Base-by-base conservation (phyloP, 53 echinoderm and acorn worm species). In the Temnopleurus reevesii region DNA sequence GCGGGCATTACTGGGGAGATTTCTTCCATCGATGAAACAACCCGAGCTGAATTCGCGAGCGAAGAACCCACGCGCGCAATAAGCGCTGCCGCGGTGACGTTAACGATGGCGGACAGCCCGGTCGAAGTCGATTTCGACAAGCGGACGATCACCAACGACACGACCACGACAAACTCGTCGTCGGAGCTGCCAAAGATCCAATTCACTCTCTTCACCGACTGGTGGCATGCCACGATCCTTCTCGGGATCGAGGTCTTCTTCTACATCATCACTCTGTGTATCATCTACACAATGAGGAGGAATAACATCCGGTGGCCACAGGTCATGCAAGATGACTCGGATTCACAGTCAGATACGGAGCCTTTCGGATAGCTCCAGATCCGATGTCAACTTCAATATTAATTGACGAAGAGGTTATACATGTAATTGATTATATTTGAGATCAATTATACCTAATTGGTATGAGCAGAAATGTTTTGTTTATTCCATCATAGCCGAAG, bases 221-320 rank as follows among this genome's bases (percentile, higher is more conserved):
- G 86, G 86, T 86, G 86, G 86, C 86, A 86, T 19, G 86, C 86
- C 30, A 63, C 86, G 17, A 44, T 63, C 51, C 64, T 86, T 3
- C 61, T 86, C 27, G 64, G 86, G 23, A 5, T 86, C 25, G 86
- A 86, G 30, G 43, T 86, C 46, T 35, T 86, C 60, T 86, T 86
- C 64, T 86, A 86, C 64, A 28, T 86, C 61, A 46, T 86, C 45
- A 86, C 86, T 3, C 64, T 86, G 15, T 45, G 86, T 23, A 86
- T 86, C 21, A 86, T 86, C 46, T 86, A 86, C 51, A 61, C 46
- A 46, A 86, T 86, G 86, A 44, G 86, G 21, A 86, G 86, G 51
- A 60, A 86, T 46, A 86, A 60, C 63, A 46, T 63, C 46, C 86
- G 86, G 2, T 86, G 86, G 86, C 86, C 86, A 5, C 61, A 61